Evolutionary conservation across 2,888 invertebrate species (phyloP).

Genomic region (Prenolepis imparis): DNA sequence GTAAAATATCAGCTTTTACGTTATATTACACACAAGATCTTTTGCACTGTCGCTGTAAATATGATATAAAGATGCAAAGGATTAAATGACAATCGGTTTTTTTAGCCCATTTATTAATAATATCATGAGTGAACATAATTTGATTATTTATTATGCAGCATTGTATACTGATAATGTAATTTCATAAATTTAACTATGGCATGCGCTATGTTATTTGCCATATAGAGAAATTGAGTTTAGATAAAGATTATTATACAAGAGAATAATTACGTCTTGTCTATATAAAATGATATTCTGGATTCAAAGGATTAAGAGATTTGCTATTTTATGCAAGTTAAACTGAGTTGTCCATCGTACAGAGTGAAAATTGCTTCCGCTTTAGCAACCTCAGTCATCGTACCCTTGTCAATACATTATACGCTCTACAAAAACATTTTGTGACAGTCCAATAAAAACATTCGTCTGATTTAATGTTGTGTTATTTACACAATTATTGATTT

Average conservation of each 20-base stretch:
- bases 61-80: constrained; percentile 14
- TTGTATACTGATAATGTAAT: not conserved
- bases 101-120: constrained; percentile 7
- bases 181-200: constrained; percentile 5
- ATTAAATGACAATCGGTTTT: constrained; percentile 18
- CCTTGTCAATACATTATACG: not conserved
- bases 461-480: not conserved
- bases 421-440: constrained; percentile 7
- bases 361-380: constrained; percentile 14
- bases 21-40: not conserved
- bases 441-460: constrained; percentile 2
- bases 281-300: not conserved
- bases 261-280: not conserved
- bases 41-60: not conserved
- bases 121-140: constrained; percentile 20
- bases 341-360: not conserved
- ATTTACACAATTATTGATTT: not conserved
- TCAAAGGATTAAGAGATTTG: constrained; percentile 10
- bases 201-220: not conserved
- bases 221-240: constrained; percentile 14
- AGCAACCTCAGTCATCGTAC: constrained; percentile 13
- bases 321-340: constrained; percentile 3
- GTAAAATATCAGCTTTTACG: constrained; percentile 25
- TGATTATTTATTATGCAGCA: not conserved
- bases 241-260: not conserved